Percentiles rank a stretch among this genome's conserved stretches.
phyloP scores from a whole-genome alignment of 2,888 invertebrate genomes.

The Camptogramma bilineatum region DNA sequence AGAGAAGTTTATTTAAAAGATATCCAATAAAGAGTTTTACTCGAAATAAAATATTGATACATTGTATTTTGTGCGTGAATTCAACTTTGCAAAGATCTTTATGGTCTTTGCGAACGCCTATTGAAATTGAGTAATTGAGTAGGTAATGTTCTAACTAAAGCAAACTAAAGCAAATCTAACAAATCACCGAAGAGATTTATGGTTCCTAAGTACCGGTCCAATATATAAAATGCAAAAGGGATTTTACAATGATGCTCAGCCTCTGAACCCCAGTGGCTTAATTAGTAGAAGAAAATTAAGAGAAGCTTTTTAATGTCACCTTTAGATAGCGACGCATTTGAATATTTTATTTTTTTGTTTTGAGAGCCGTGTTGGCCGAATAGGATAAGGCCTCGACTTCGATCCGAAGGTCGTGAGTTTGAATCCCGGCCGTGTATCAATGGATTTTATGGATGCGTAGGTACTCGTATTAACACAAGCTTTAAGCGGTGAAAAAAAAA shows the following conservation, averaged over 20 bases:
- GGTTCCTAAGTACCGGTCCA: conserved; percentile 10
- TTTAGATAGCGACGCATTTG: conserved; percentile 6
- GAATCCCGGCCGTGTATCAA: no score
- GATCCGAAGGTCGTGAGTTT: no score
- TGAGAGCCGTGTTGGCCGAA: no score
- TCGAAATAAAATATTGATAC: conserved; percentile 1
- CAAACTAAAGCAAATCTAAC: conserved; percentile 24
- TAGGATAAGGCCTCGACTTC: no score
- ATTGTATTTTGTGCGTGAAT: no score
- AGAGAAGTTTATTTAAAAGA: not conserved
- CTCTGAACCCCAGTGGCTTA: conserved; percentile 17
- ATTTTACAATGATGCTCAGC: conserved; percentile 24
- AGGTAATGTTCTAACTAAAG: conserved; percentile 18
- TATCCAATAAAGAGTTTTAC: conserved; percentile 2
- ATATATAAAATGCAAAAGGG: conserved; percentile 27
- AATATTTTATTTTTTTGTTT: conserved; percentile 6
- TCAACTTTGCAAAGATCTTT: conserved; percentile 20
- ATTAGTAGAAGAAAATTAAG: conserved; percentile 22
- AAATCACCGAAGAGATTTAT: conserved; percentile 31
- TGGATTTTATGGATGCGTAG: no score
- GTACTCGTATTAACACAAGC: no score
- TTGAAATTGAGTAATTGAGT: no score
- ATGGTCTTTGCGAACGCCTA: conserved; percentile 14
- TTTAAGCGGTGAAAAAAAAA: no score
- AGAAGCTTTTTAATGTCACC: conserved; percentile 2